Evolutionary conservation across 2,888 invertebrate genomes (phyloP).

Genomic region (Agrochola circellaris): DNA sequence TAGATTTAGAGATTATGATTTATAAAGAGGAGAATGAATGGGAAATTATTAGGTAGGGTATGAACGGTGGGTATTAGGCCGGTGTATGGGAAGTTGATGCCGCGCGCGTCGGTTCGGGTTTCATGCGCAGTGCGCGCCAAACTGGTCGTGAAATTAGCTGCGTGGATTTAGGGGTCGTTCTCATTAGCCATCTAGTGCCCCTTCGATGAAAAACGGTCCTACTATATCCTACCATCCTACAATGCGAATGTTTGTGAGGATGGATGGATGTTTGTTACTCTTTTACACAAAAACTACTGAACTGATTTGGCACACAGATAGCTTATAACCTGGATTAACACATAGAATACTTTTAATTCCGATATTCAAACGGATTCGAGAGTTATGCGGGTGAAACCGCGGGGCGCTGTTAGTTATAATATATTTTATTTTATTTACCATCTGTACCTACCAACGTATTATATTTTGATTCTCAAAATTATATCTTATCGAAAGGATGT

Average conservation of each 20-base stretch:
- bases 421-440: neutral
- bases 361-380: too few species aligned
- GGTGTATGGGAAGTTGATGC: constrained; percentile 72
- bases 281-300: too few species aligned
- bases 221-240: too few species aligned
- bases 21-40: constrained; percentile 90
- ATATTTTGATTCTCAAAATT: constrained; percentile 13
- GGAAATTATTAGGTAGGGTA: constrained; percentile 89
- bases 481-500: constrained; percentile 30
- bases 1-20: constrained; percentile 91
- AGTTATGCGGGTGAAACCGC: too few species aligned
- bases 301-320: too few species aligned
- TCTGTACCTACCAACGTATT: neutral
- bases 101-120: constrained; percentile 72
- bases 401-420: too few species aligned
- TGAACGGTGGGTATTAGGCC: constrained; percentile 80
- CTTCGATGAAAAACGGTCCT: neutral
- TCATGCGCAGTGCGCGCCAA: constrained; percentile 67
- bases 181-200: constrained; percentile 53
- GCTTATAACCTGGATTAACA: too few species aligned
- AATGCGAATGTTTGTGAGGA: too few species aligned
- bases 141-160: constrained; percentile 76
- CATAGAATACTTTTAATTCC: too few species aligned
- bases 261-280: too few species aligned
- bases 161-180: constrained; percentile 64